Conservation (phyloP, 2,888 invertebrate genomes). For the Acanthosepion esculentum region DNA sequence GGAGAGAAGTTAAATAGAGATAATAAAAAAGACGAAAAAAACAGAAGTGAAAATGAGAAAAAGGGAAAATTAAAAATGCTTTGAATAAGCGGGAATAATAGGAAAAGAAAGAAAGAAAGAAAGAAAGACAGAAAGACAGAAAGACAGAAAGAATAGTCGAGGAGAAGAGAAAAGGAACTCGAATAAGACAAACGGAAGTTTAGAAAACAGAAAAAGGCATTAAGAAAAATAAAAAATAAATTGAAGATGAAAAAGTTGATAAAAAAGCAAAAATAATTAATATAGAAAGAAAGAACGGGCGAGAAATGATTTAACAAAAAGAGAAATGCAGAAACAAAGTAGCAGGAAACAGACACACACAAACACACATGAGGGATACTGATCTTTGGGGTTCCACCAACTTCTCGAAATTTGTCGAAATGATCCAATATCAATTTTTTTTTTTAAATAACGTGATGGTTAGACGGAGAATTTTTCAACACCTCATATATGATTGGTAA, state of each 20-base stretch:
- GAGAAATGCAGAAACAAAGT: neutral
- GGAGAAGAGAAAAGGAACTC: neutral
- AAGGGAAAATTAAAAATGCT: too few species aligned
- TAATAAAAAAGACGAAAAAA: neutral
- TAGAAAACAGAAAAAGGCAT: neutral
- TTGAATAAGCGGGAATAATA: too few species aligned
- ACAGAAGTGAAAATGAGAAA: neutral
- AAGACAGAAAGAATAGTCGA: neutral
- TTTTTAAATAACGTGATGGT: too few species aligned
- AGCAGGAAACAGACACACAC: rapidly evolving
- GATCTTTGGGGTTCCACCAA: too few species aligned
- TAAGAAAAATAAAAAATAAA: neutral
- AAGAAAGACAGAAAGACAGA: neutral
- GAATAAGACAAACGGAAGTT: neutral
- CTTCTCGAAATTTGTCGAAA: too few species aligned
- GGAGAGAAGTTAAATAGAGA: neutral
- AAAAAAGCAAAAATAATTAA: neutral
- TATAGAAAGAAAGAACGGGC: too few species aligned
- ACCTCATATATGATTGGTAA: too few species aligned
- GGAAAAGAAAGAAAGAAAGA: neutral
- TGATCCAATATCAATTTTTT: too few species aligned
- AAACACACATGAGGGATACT: neutral
- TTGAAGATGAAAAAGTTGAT: neutral
- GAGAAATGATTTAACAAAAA: neutral
- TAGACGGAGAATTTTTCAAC: too few species aligned